phyloP scores from a whole-genome alignment of 2,888 invertebrate species.

The Microctonus brassicae region DNA sequence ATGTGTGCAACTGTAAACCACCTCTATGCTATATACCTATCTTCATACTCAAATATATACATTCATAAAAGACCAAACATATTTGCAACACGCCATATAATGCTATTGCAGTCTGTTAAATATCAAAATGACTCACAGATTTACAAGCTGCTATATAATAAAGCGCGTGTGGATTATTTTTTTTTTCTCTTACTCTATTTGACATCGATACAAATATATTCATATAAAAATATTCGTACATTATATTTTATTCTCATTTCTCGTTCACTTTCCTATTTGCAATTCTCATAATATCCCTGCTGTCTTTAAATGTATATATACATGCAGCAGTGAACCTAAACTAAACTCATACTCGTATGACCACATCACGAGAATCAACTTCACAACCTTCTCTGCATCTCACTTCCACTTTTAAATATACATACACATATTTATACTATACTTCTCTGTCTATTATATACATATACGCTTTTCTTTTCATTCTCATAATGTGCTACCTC shows the following conservation, averaged over 20 bases:
- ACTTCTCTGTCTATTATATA: not conserved
- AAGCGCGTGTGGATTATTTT: slow-evolving; percentile 44
- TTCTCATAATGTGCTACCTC: not conserved
- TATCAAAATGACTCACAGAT: slow-evolving; percentile 60
- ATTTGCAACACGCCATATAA: slow-evolving; percentile 52
- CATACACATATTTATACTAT: slow-evolving; percentile 47
- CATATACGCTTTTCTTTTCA: not conserved
- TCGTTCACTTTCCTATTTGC: slow-evolving; percentile 26
- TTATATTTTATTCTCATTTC: slow-evolving; percentile 10
- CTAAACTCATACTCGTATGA: slow-evolving; percentile 34
- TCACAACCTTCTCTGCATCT: slow-evolving; percentile 7
- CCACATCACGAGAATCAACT: slow-evolving; percentile 23
- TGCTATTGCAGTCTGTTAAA: slow-evolving; percentile 61
- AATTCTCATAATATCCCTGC: slow-evolving; percentile 23
- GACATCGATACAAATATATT: too few species aligned
- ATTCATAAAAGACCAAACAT: slow-evolving; percentile 32
- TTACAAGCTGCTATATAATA: slow-evolving; percentile 53
- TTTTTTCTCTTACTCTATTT: slow-evolving; percentile 27
- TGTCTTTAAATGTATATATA: too few species aligned
- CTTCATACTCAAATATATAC: slow-evolving; percentile 22
- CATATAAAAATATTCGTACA: not conserved
- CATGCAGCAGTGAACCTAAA: too few species aligned
- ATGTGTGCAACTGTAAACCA: slow-evolving; percentile 19
- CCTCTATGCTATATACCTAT: not conserved
- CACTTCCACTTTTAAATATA: not conserved